Conservation (phyloP, 1,140 invertebrate genomes). For the Procambarus clarkii region DNA sequence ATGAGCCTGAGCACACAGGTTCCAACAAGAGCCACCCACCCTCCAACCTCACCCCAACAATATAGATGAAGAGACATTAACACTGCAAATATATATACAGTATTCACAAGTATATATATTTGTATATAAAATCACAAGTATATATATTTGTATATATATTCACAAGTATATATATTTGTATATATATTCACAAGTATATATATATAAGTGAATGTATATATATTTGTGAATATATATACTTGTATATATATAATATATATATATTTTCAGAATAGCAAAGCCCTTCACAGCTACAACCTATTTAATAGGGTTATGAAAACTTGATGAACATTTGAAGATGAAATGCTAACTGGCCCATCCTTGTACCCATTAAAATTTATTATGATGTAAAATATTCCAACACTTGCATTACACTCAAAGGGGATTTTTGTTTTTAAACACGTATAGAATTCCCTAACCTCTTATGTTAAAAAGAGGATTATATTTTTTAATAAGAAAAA, state of each 20-base stretch:
- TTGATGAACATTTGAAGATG: background rate
- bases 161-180: too few species aligned
- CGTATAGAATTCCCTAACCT: background rate
- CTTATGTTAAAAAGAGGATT: background rate
- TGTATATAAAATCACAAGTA: too few species aligned
- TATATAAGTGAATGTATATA: too few species aligned
- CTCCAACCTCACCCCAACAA: background rate
- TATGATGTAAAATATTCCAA: background rate
- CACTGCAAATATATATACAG: background rate
- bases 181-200: too few species aligned
- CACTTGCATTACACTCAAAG: background rate
- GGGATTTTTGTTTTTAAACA: background rate
- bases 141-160: too few species aligned
- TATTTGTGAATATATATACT: too few species aligned
- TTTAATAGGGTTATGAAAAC: background rate
- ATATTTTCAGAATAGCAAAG: background rate
- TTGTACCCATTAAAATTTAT: background rate
- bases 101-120: too few species aligned
- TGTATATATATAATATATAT: too few species aligned
- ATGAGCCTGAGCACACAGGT: constrained; percentile 12
- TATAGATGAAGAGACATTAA: background rate
- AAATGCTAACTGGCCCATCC: background rate
- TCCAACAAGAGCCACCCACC: background rate
- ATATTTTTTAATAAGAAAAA: too few species aligned
- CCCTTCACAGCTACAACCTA: background rate